Conservation (phyloP, 2,113 vertebrate genomes). For the Sinocyclocheilus anshuiensis region DNA sequence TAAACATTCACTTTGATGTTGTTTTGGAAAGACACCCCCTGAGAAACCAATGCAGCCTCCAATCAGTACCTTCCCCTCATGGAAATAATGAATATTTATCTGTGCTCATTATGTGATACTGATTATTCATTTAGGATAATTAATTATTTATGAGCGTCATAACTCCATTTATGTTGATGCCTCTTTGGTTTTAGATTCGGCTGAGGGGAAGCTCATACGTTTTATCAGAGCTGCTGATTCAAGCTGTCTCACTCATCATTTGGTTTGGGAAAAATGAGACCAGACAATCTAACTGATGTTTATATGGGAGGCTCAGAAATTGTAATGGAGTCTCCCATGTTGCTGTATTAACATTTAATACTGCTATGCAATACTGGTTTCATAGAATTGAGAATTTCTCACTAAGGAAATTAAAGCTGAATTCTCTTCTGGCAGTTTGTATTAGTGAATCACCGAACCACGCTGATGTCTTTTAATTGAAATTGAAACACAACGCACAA, state of each 20-base stretch:
- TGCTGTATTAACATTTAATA: background rate
- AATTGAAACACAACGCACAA: background rate
- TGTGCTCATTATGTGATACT: constrained; percentile 25
- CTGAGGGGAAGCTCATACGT: constrained; percentile 8
- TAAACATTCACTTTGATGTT: constrained; percentile 33
- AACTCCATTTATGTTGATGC: constrained; percentile 4
- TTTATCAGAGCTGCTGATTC: constrained; percentile 20
- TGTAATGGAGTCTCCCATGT: constrained; percentile 22
- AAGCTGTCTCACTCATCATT: constrained; percentile 1
- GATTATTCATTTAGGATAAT: constrained; percentile 42
- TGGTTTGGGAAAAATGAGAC: background rate
- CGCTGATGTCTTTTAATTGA: background rate
- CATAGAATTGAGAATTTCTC: constrained; percentile 4
- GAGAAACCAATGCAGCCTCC: constrained; percentile 25
- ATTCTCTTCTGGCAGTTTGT: constrained; percentile 2
- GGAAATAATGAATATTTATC: constrained; percentile 42
- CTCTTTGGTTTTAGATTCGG: constrained; percentile 2
- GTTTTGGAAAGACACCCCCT: background rate
- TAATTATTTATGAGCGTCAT: constrained; percentile 40
- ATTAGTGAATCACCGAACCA: background rate
- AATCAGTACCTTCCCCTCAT: background rate
- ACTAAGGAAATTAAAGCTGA: constrained; percentile 1
- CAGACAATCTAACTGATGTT: constrained; percentile 31
- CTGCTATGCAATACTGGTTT: background rate
- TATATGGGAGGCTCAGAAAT: background rate